Conservation (phyloP, 2,797 vertebrate genomes). For the Sebastes nivosus region DNA sequence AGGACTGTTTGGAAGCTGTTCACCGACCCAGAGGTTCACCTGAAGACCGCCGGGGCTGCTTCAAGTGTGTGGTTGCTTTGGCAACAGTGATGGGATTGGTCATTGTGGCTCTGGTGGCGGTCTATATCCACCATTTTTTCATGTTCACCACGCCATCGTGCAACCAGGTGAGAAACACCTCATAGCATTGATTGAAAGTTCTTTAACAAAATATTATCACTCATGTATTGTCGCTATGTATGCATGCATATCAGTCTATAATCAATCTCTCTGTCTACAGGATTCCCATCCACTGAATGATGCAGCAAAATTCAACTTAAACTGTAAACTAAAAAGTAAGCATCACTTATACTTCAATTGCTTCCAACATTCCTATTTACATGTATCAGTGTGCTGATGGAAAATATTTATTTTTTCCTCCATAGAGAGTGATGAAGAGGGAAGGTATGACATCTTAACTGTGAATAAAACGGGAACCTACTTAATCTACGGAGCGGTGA, state of each 20-base stretch:
- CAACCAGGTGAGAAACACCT: slow-evolving; percentile 52
- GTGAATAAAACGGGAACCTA: neutral
- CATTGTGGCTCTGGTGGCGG: neutral
- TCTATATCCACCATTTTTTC: neutral
- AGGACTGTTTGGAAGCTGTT: neutral
- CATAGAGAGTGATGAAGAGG: neutral
- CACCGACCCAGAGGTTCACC: neutral
- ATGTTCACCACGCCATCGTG: neutral
- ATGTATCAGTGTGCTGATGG: neutral
- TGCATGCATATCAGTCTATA: neutral
- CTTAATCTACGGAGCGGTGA: slow-evolving; percentile 52
- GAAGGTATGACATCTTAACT: slow-evolving; percentile 44
- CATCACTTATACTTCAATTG: neutral
- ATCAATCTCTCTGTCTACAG: slow-evolving; percentile 8
- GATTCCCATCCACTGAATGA: rapidly evolving
- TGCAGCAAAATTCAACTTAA: neutral
- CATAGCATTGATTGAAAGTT: neutral
- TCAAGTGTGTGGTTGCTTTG: slow-evolving; percentile 3
- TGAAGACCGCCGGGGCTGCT: neutral
- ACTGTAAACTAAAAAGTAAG: slow-evolving; percentile 32
- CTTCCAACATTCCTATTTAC: neutral
- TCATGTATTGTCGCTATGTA: neutral
- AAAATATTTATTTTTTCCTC: neutral
- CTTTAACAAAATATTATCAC: neutral
- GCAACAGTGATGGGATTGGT: slow-evolving; percentile 21